phyloP scores from a whole-genome alignment of 2,797 vertebrate genomes.

The Sparus aurata region DNA sequence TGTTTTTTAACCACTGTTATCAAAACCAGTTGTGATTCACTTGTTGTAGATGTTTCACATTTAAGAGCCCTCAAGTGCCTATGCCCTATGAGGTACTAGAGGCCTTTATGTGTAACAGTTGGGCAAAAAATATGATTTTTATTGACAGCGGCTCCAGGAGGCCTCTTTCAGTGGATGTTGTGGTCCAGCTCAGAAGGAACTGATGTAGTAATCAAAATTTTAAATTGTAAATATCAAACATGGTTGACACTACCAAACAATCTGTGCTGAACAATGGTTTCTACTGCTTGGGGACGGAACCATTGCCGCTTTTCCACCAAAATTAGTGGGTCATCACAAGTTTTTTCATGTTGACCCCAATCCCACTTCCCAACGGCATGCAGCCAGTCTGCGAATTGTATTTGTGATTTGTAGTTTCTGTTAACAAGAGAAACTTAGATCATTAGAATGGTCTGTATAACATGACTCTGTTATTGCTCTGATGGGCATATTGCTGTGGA shows the following conservation, averaged over 20 bases:
- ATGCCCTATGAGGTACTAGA: neutral
- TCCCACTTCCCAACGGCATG: no score
- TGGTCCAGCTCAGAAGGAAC: no score
- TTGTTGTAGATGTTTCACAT: conserved; percentile 16
- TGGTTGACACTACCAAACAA: no score
- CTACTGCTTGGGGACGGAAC: no score
- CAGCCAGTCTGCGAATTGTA: no score
- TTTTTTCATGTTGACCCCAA: no score
- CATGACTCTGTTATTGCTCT: neutral
- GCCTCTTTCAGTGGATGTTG: no score
- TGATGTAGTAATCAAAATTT: no score
- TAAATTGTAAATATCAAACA: no score
- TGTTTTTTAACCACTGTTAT: neutral
- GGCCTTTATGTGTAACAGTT: neutral
- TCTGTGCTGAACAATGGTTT: no score
- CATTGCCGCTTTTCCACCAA: no score
- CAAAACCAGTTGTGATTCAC: neutral
- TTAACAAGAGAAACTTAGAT: neutral
- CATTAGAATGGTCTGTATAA: neutral
- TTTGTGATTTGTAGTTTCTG: neutral
- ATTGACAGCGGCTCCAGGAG: neutral
- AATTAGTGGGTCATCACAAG: no score
- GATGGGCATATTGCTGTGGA: neutral
- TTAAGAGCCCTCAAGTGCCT: neutral
- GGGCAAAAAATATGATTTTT: neutral